A percentile compares a stretch with the other conserved stretches of the same genome.
These are phyloP conservation scores for Rhincodon typus DNA, from an alignment of 2,797 vertebrate species.

Conservation along the genomic window DNA sequence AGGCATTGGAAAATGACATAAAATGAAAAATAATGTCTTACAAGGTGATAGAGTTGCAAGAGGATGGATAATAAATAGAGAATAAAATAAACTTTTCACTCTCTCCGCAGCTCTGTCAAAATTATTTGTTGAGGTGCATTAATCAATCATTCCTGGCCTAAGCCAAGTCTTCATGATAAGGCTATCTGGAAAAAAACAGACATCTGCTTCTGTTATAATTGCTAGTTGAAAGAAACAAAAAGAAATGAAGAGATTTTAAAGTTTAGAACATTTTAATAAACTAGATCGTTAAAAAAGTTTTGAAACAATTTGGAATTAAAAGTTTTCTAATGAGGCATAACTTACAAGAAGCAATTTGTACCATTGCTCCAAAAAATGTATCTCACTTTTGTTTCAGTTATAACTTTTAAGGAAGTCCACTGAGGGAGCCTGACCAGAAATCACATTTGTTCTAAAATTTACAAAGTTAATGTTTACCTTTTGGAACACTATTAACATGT, in stretches of 20 bases:
- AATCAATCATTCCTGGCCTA: too few relatives aligned
- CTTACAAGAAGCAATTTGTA: neutral
- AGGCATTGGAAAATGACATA: too few relatives aligned
- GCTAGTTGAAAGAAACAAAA: neutral
- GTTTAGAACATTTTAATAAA: neutral
- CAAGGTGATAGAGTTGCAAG: too few relatives aligned
- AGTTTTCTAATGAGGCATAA: neutral
- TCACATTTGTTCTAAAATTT: neutral
- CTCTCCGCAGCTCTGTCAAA: too few relatives aligned
- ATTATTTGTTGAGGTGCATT: too few relatives aligned
- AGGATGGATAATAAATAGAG: too few relatives aligned
- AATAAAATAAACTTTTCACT: too few relatives aligned
- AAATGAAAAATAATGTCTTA: too few relatives aligned
- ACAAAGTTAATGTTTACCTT: constrained; percentile 4
- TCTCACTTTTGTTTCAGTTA: neutral
- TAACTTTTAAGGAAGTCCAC: neutral
- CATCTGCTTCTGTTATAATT: neutral
- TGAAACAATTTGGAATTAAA: neutral
- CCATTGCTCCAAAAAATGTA: too few relatives aligned
- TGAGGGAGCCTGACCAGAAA: neutral
- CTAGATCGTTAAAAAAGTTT: neutral
- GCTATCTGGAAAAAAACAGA: too few relatives aligned
- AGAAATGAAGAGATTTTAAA: neutral
- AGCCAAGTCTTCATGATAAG: too few relatives aligned
- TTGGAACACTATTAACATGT: neutral